Evolutionary conservation across 2,797 vertebrate species (phyloP).

Genomic region (Somateria mollissima): DNA sequence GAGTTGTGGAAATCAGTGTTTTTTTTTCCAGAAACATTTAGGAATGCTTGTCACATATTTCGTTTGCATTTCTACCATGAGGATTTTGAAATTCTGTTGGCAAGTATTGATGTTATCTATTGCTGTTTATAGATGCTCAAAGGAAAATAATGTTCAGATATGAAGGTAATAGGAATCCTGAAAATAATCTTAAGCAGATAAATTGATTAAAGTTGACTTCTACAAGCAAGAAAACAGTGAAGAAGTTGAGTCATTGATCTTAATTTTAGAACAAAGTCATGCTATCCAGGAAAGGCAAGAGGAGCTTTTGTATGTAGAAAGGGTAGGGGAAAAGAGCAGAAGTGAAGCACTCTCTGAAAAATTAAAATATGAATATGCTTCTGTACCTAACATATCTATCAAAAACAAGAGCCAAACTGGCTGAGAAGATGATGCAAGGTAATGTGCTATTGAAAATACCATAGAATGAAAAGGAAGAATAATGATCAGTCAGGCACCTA

Average conservation of each 20-base stretch:
- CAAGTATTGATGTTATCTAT: not conserved
- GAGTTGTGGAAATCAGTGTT: not conserved
- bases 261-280: not conserved
- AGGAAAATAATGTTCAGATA: not conserved
- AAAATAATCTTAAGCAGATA: not conserved
- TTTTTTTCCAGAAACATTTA: not conserved
- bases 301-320: not conserved
- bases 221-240: not conserved
- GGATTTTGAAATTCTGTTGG: not conserved
- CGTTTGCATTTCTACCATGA: not conserved
- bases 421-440: not conserved
- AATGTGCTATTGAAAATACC: not conserved
- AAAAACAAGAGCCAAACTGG: not conserved
- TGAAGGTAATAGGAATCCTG: not conserved
- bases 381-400: not conserved
- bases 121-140: not conserved
- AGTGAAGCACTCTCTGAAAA: not conserved
- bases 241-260: not conserved
- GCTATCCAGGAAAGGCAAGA: not conserved
- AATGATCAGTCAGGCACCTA: not conserved
- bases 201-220: not conserved
- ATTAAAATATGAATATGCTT: not conserved
- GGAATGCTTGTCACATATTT: not conserved
- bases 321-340: not conserved
- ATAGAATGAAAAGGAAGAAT: not conserved